Evolutionary conservation across 2,797 vertebrate species (phyloP).

Genomic region (Adelosebastes latens): DNA sequence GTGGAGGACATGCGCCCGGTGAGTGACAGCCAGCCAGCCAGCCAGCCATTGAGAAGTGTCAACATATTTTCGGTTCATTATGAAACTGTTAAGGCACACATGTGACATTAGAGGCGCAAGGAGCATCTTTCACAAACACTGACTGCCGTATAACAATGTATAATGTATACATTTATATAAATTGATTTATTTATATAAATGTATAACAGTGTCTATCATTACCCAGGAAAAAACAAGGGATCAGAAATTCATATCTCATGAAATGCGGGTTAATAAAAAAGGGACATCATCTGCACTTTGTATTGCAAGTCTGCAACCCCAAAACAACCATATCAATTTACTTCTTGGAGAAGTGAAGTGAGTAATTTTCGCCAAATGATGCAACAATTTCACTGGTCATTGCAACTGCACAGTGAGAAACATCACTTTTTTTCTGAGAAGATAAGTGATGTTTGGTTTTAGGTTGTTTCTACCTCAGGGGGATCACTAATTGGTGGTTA

Average conservation of each 20-base stretch:
- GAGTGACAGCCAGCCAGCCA: too few species aligned
- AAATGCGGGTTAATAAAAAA: background rate
- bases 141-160: too few species aligned
- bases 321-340: background rate
- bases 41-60: too few species aligned
- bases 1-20: too few species aligned
- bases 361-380: background rate
- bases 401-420: constrained; percentile 10
- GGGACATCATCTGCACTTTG: background rate
- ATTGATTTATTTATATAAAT: background rate
- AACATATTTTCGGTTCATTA: too few species aligned
- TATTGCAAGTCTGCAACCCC: background rate
- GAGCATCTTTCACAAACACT: too few species aligned
- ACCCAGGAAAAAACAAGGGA: background rate
- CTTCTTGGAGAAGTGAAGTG: background rate
- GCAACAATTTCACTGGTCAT: constrained; percentile 1
- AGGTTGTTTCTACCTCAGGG: background rate
- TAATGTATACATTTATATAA: fast-evolving
- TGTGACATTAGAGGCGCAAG: too few species aligned
- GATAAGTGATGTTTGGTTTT: background rate
- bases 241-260: background rate
- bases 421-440: background rate
- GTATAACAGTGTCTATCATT: background rate
- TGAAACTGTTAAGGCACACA: too few species aligned
- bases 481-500: background rate